Evolutionary conservation across 2,113 vertebrate species (phyloP), one percentile per base, ranked within the genome.

Genomic region (Dasyornis broadbenti): DNA sequence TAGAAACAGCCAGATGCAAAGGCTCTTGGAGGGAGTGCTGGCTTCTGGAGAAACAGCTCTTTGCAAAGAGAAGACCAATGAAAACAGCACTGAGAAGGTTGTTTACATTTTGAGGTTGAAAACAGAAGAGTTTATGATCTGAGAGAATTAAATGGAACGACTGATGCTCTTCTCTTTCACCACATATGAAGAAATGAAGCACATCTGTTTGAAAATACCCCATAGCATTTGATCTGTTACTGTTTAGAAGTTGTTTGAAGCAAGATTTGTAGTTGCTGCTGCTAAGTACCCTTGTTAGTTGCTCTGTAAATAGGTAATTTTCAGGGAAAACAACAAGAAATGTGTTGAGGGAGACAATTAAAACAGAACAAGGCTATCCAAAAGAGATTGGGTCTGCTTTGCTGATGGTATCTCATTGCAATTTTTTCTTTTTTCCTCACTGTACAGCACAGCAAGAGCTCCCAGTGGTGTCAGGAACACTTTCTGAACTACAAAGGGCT

Each of bases 401-500:
- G 56, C 37, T 78, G 54, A 63, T 89, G 42, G 23, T 60, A 28
- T 89, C 85, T 86, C 15, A 21, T 7, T 66, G 23, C 57, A 60
- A 2, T 60, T 75, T 92, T 81, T 64, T 52, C 56, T 81, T 2
- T 52, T 66, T 24, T 75, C 86, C 37, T 88, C 91, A 15, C 68
- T 93, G 20, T 92, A 28, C 65, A 99, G 99, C 99, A 99, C 97
- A 99, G 98, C 97, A 99, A 99, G 97, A 99, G 97, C 96, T 99
- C 99, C 64, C 99, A 99, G 93, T 99, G 99, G 99, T 99, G 99
- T 95, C 99, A 99, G 96, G 98, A 99, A 8, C 99, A 99, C 92
- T 99, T 99, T 97, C 98, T 99, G 53, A 99, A 99, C 95, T 99
- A 99, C 97, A 99, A 99, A 95, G 99, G 99, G 47, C 99, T 99